Base-by-base conservation (phyloP, 2,888 invertebrate genomes). In the Gymnosoma rotundatum region DNA sequence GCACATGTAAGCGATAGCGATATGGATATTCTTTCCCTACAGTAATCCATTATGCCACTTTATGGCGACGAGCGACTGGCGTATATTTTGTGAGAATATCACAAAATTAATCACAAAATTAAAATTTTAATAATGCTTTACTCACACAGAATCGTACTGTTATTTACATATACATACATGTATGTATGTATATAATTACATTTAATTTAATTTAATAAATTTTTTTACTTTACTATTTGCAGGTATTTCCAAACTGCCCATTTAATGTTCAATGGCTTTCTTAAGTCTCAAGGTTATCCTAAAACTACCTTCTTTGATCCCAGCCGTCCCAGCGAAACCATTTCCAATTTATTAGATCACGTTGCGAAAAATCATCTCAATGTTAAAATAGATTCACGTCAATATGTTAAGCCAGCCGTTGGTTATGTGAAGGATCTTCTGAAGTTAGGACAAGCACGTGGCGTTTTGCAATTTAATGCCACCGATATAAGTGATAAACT, bases 331-430 rank as follows among this genome's bases (percentile, higher is more conserved):
- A 94, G 94, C 2, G 95, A 96, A 87, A 96, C 96, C 18, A 93
- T 97, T 56, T 94, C 95, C 0, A 94, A 94, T 56, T 92, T 97
- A 18, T 91, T 94, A 16, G 96, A 97, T 91, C 94, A 95, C 83
- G 93, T 95, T 1, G 94, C 95, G 5, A 95, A 95, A 89, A 94
- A 94, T 83, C 95, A 96, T 89, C 91, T 97, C 72, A 95, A 94
- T 84, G 93, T 95, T 88, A 94, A 96, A 88, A 93, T 96, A 0
- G 95, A 96, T 88, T 95, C 96, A 0, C 93, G 94, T 10, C 94
- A 94, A 70, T 97, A 97, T 89, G 95, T 97, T 0, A 95, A 94
- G 87, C 96, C 97, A 0, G 96, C 95, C 2, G 93, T 96, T 0
- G 94, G 94, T 20, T 97, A 97, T 89, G 90, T 95, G 10, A 94